Conservation (phyloP, 2,797 vertebrate genomes). For the Notoglanidium macrostoma region DNA sequence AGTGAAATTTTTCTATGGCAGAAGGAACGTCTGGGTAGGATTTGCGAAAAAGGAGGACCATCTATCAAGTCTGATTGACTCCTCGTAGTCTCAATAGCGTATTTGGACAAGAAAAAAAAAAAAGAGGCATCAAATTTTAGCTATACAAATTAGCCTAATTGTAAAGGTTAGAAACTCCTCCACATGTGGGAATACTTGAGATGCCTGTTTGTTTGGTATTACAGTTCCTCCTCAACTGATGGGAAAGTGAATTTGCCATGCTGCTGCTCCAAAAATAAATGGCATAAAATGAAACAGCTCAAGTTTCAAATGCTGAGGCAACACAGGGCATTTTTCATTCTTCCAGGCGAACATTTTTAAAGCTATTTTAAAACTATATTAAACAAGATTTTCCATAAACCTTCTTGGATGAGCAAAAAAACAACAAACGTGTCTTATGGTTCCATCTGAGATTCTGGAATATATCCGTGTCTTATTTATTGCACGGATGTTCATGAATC, state of each 20-base stretch:
- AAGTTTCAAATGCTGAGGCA: conserved; percentile 12
- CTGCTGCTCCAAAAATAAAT: conserved; percentile 37
- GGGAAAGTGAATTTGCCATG: conserved; percentile 13
- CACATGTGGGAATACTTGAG: neutral
- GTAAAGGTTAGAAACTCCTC: neutral
- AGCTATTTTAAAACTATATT: neutral
- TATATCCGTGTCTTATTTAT: neutral
- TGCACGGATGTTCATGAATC: neutral
- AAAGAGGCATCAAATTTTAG: neutral
- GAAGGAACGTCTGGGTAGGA: conserved; percentile 46
- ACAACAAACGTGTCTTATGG: neutral
- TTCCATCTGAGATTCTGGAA: neutral
- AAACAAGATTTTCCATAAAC: neutral
- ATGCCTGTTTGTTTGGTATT: neutral
- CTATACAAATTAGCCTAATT: conserved; percentile 19
- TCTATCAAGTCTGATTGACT: neutral
- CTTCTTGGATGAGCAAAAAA: neutral
- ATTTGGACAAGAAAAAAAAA: neutral
- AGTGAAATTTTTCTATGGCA: conserved; percentile 64
- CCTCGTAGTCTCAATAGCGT: neutral
- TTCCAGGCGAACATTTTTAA: neutral
- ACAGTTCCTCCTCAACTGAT: neutral
- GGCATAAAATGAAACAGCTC: conserved; percentile 25
- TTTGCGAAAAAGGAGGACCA: conserved; percentile 55
- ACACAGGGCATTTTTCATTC: neutral